Conservation (phyloP, 2,888 invertebrate species). For the Ochropacha duplaris region DNA sequence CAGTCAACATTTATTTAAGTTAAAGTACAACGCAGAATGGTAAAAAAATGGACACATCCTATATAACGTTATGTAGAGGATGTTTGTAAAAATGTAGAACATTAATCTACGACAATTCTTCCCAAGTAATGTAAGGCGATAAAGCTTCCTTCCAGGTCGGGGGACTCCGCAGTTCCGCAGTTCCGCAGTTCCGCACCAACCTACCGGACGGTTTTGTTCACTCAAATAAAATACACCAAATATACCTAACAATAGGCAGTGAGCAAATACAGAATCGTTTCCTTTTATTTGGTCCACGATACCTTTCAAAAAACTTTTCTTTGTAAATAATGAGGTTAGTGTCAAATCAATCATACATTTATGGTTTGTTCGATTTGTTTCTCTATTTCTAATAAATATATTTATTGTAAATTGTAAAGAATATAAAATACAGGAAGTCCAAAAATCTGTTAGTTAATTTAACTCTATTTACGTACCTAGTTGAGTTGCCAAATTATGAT, state of each 20-base stretch:
- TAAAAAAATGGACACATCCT: background rate
- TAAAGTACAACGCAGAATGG: background rate
- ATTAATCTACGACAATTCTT: background rate
- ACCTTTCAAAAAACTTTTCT: background rate
- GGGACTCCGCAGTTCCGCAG: too few species aligned
- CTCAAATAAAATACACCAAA: background rate
- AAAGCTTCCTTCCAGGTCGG: background rate
- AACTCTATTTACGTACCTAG: background rate
- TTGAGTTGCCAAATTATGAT: background rate
- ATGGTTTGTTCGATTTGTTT: too few species aligned
- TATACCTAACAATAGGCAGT: background rate
- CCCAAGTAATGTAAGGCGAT: background rate
- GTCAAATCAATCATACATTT: background rate
- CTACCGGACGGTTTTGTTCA: slow-evolving; percentile 1
- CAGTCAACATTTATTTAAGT: background rate
- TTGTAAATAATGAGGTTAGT: background rate
- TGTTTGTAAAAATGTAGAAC: background rate
- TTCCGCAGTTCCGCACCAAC: background rate
- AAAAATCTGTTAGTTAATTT: background rate
- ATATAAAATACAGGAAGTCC: too few species aligned
- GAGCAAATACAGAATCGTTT: background rate
- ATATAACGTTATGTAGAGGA: background rate
- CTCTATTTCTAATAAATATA: too few species aligned
- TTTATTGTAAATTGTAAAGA: background rate
- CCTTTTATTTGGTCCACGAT: background rate